Base-by-base conservation (phyloP, 1,140 invertebrate species). In the Ceratina calcarata region DNA sequence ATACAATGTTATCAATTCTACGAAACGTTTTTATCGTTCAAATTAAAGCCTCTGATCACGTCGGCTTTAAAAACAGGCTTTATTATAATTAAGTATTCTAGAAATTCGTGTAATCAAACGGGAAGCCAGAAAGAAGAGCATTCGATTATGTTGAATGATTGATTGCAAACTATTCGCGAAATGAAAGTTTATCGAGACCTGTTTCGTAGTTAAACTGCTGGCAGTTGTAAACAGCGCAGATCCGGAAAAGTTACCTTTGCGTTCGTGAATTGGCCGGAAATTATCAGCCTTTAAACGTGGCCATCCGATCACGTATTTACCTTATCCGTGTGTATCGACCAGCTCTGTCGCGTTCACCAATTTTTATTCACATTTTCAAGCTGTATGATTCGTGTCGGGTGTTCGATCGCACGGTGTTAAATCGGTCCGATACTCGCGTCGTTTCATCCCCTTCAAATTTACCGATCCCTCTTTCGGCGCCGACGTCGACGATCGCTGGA, bases 261-360 rank as follows among this genome's bases (percentile, higher is more conserved):
- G 49, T 45, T 61, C 57, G 22, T 37, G 32, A 27, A 72, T 72
- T 61, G 57, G 20, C 58, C 58, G 71, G 58, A 73, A 73, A 64
- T 62, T 73, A 22, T 45, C 37, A 32, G 24, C 13, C 24, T 53
- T 74, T 55, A 65, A 53, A 55, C 72, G 49, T 13, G 49, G 0
- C 24, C 49, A n/a, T n/a, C 24, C 20, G 18, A 64, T 55, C 24
- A 20, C 22, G 4, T 51, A 18, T 64, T 64, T 37, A 53, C 27
- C 27, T 64, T 49, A 62, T 32, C n/a, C n/a, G 37, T 15, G 24
- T 20, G 4, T 18, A 64, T 32, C n/a, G 32, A n/a, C n/a, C n/a
- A n/a, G n/a, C 20, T 0, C 15, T 0, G 2, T 6, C 6, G 13
- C 20, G 45, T 53, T 10, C 57, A 1, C 55, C 55, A 13, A 22